A percentile compares a stretch with the other conserved stretches of the same genome.
Conservation (phyloP, 2,888 invertebrate genomes). For the Saturnia japonica region DNA sequence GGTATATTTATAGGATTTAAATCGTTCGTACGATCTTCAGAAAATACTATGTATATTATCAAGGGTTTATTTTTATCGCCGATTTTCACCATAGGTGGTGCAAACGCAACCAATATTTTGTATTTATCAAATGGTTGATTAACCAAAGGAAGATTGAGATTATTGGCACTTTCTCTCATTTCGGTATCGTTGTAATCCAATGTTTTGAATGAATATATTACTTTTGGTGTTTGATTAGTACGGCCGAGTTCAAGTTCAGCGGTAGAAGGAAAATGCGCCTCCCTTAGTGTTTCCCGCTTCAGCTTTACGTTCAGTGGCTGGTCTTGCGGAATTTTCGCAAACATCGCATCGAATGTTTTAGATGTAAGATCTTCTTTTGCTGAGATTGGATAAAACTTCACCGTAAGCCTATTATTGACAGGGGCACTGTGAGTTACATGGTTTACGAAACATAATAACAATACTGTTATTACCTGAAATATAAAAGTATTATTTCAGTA, state of each 20-base stretch:
- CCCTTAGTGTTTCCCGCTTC: slow-evolving; percentile 36
- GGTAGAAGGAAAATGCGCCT: slow-evolving; percentile 38
- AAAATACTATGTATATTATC: slow-evolving; percentile 63
- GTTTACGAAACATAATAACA: slow-evolving; percentile 35
- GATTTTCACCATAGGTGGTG: slow-evolving; percentile 57
- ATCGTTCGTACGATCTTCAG: slow-evolving; percentile 44
- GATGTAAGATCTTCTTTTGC: slow-evolving; percentile 45
- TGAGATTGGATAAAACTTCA: slow-evolving; percentile 51
- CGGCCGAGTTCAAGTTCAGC: slow-evolving; percentile 41
- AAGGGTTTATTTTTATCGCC: slow-evolving; percentile 41
- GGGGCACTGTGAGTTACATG: slow-evolving; percentile 43
- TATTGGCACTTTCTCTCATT: slow-evolving; percentile 29
- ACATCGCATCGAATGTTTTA: slow-evolving; percentile 45
- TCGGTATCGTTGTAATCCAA: slow-evolving; percentile 23
- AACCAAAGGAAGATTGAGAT: slow-evolving; percentile 57
- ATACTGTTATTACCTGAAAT: slow-evolving; percentile 42
- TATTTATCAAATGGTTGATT: slow-evolving; percentile 55
- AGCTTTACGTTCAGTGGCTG: slow-evolving; percentile 26
- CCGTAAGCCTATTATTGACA: slow-evolving; percentile 55
- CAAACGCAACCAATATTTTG: slow-evolving; percentile 64
- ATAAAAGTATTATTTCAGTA: neutral
- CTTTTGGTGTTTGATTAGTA: slow-evolving; percentile 55
- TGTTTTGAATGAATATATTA: slow-evolving; percentile 30
- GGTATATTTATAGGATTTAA: slow-evolving; percentile 47
- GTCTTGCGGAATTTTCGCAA: slow-evolving; percentile 55